A percentile compares a stretch with the other conserved stretches of the same genome.
Conservation (phyloP, 2,888 invertebrate species). For the Aphidoletes aphidimyza region DNA sequence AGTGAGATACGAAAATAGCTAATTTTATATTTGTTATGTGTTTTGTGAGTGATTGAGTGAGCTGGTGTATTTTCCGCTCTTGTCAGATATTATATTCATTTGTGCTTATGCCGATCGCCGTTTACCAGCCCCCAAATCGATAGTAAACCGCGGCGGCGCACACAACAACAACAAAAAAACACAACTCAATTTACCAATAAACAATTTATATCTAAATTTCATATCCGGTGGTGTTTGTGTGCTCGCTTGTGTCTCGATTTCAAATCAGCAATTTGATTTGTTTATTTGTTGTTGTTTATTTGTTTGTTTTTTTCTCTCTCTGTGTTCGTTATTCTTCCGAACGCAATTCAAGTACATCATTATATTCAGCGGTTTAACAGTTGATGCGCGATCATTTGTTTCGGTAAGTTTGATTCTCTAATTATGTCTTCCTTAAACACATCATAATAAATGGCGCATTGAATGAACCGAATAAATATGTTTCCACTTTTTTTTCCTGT, state of each 20-base stretch:
- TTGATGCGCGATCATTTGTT: neutral
- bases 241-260: neutral
- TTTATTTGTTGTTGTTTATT: too few species aligned
- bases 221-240: slow-evolving; percentile 10
- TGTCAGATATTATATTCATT: neutral
- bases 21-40: slow-evolving; percentile 3
- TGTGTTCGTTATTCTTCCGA: too few species aligned
- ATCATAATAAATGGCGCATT: neutral
- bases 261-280: slow-evolving; percentile 8
- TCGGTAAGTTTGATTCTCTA: slow-evolving; percentile 14
- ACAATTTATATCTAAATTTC: slow-evolving; percentile 49
- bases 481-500: too few species aligned
- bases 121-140: neutral
- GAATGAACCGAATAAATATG: too few species aligned
- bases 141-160: neutral
- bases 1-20: neutral
- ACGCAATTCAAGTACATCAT: slow-evolving; percentile 7
- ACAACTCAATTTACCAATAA: slow-evolving; percentile 11
- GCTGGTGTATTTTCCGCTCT: neutral
- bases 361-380: slow-evolving; percentile 8
- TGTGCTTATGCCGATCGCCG: neutral
- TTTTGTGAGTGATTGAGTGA: too few species aligned
- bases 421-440: neutral
- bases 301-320: too few species aligned
- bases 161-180: neutral